Percentiles rank a stretch among this genome's conserved stretches.
phyloP scores from a whole-genome alignment of 2,888 invertebrate species.

The Spodoptera exigua region DNA sequence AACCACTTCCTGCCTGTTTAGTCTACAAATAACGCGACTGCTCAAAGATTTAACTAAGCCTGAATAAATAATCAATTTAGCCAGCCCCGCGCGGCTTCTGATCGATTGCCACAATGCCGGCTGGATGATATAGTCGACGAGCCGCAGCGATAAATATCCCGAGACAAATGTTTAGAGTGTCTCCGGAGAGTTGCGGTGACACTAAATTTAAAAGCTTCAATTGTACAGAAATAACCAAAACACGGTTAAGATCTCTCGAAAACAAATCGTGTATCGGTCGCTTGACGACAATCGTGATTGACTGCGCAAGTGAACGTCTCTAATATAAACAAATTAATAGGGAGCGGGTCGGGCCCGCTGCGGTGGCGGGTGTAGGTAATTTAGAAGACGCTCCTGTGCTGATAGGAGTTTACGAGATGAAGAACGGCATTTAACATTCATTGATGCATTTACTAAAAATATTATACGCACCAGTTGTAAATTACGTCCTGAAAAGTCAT shows the following conservation, averaged over 20 bases:
- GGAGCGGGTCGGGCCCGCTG: constrained; percentile 73
- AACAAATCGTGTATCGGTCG: constrained; percentile 88
- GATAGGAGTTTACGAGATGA: constrained; percentile 65
- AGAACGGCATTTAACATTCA: constrained; percentile 67
- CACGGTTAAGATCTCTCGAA: constrained; percentile 88
- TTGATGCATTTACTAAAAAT: constrained; percentile 76
- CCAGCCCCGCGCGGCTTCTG: constrained; percentile 82
- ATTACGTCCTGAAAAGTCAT: constrained; percentile 73
- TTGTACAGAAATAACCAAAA: constrained; percentile 89
- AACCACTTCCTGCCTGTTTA: constrained; percentile 81
- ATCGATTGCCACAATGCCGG: constrained; percentile 87
- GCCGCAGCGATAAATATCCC: constrained; percentile 87
- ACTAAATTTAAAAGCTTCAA: constrained; percentile 89
- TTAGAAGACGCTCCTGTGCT: constrained; percentile 66
- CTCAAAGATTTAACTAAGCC: constrained; percentile 85
- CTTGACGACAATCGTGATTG: constrained; percentile 88
- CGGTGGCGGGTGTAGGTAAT: constrained; percentile 67
- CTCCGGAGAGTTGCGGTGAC: constrained; percentile 88
- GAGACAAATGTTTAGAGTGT: constrained; percentile 88
- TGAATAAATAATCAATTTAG: constrained; percentile 88
- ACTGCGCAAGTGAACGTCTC: constrained; percentile 88
- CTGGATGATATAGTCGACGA: constrained; percentile 87
- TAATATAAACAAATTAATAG: constrained; percentile 90
- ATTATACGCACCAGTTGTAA: constrained; percentile 75
- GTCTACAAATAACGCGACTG: constrained; percentile 83